phyloP scores from a whole-genome alignment of 2,888 invertebrate species.

The Phlogophora meticulosa region DNA sequence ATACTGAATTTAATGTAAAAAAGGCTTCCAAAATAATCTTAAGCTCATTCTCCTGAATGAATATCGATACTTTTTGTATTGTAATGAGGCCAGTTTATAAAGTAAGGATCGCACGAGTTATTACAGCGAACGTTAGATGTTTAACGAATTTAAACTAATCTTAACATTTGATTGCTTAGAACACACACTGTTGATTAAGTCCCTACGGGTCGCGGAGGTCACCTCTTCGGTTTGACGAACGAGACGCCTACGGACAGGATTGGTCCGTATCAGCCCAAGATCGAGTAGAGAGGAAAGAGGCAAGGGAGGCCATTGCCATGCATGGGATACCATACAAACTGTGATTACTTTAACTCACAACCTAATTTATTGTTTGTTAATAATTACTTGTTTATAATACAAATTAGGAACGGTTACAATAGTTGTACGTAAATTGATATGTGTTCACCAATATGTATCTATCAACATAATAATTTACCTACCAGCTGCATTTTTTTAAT shows the following conservation, averaged over 20 bases:
- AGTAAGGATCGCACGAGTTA: slow-evolving; percentile 16
- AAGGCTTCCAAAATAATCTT: slow-evolving; percentile 40
- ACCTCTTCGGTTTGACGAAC: neutral
- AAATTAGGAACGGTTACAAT: too few species aligned
- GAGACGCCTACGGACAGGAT: neutral
- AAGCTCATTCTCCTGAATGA: slow-evolving; percentile 37
- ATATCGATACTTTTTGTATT: slow-evolving; percentile 29
- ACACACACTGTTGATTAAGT: slow-evolving; percentile 8
- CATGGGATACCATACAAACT: too few species aligned
- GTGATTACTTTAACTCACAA: too few species aligned
- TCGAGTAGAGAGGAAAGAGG: neutral
- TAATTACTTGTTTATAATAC: too few species aligned
- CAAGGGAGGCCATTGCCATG: neutral
- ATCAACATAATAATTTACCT: too few species aligned
- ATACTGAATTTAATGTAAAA: slow-evolving; percentile 3
- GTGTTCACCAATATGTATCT: too few species aligned
- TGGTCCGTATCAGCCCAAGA: neutral
- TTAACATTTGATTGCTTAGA: slow-evolving; percentile 24
- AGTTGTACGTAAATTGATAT: too few species aligned
- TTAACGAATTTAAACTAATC: too few species aligned
- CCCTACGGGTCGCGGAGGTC: slow-evolving; percentile 6
- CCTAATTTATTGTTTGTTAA: too few species aligned
- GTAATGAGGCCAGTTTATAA: slow-evolving; percentile 31
- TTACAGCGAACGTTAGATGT: too few species aligned
- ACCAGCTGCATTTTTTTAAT: too few species aligned